These are phyloP conservation scores for Percopsis transmontana DNA, from an alignment of 2,113 vertebrate genomes.

Conservation along the genomic window DNA sequence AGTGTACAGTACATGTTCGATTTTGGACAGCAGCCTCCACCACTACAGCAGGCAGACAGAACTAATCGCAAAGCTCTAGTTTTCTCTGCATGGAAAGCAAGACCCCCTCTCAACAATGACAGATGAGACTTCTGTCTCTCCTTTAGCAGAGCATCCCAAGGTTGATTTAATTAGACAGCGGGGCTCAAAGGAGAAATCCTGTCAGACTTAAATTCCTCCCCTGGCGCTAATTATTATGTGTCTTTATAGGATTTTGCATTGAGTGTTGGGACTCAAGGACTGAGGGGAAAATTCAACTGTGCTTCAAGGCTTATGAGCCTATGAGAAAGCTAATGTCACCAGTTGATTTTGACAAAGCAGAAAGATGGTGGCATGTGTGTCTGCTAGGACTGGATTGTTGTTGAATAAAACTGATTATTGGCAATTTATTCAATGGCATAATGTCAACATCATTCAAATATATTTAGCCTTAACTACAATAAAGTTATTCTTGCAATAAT, in stretches of 20 bases:
- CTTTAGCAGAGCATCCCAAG: slow-evolving; percentile 24
- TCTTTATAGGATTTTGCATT: slow-evolving; percentile 29
- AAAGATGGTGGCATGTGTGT: slow-evolving; percentile 18
- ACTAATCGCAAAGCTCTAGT: background rate
- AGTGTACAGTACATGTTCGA: no score
- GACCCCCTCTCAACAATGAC: background rate
- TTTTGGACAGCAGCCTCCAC: no score
- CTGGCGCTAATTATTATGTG: slow-evolving; percentile 39
- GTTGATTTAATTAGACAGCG: slow-evolving; percentile 62
- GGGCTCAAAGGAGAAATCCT: slow-evolving; percentile 49
- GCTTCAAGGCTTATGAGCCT: slow-evolving; percentile 42
- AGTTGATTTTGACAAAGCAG: slow-evolving; percentile 45
- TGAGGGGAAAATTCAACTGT: slow-evolving; percentile 26
- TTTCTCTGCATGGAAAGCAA: background rate
- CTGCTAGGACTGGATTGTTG: slow-evolving; percentile 8
- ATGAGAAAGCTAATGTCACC: slow-evolving; percentile 45
- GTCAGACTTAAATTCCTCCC: slow-evolving; percentile 49
- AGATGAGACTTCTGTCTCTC: slow-evolving; percentile 17
- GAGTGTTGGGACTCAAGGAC: slow-evolving; percentile 19
- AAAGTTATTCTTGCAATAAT: no score
- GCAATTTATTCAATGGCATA: slow-evolving; percentile 34
- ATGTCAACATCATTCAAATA: background rate
- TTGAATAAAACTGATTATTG: slow-evolving; percentile 19
- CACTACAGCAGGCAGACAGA: background rate
- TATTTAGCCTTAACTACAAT: background rate